A percentile compares a stretch with the other conserved stretches of the same genome.
phyloP scores from a whole-genome alignment of 2,113 vertebrate species.

The Neopipo cinnamomea region DNA sequence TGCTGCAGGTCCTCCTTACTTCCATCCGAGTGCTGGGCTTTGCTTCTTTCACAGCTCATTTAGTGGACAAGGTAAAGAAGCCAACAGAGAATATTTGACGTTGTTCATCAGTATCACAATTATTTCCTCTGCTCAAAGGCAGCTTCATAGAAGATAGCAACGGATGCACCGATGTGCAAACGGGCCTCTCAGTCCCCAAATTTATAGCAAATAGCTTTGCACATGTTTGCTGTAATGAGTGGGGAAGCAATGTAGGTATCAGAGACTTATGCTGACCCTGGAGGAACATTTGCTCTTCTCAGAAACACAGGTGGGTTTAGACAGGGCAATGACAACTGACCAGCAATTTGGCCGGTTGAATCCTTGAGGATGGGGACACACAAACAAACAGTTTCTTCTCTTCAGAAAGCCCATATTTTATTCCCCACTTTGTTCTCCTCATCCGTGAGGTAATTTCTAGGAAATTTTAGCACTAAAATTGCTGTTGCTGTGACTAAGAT shows the following conservation, averaged over 20 bases:
- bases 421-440: background rate
- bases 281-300: background rate
- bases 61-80: background rate
- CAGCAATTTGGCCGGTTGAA: background rate
- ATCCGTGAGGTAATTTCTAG: background rate
- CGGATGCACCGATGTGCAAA: background rate
- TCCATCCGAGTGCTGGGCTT: background rate
- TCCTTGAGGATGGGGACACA: background rate
- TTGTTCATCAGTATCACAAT: background rate
- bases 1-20: background rate
- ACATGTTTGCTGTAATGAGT: accelerated
- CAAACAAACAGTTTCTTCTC: background rate
- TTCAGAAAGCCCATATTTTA: background rate
- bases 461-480: background rate
- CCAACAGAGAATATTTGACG: background rate
- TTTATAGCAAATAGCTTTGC: background rate
- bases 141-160: accelerated
- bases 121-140: background rate
- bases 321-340: background rate
- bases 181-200: background rate
- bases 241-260: background rate
- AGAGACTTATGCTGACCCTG: background rate
- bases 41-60: background rate
- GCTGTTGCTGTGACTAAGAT: background rate
- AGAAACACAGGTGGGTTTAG: background rate